A percentile compares a stretch with the other conserved stretches of the same genome.
Evolutionary conservation across 64 coral and sea anemone genomes (phyloP).

Genomic region (Platygyra sinensis): DNA sequence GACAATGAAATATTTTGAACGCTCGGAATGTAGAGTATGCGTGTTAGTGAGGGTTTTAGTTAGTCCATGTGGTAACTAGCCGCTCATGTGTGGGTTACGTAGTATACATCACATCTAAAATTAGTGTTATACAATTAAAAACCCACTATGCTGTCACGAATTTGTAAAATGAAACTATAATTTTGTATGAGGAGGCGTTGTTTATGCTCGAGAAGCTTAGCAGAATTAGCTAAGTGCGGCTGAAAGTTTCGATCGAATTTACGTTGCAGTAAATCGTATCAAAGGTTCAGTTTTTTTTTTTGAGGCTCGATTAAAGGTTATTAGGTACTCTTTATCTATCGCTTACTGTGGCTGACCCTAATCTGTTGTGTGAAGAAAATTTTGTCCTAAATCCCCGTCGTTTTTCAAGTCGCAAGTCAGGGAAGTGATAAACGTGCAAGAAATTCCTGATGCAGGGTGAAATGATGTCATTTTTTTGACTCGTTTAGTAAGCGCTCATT

Average conservation of each 20-base stretch:
- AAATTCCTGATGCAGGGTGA: not conserved
- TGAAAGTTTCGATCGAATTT: not conserved
- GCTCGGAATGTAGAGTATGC: slow-evolving; percentile 19
- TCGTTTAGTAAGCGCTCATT: not conserved
- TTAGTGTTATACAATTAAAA: not conserved
- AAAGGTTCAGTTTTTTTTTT: not conserved
- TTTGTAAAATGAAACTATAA: not conserved
- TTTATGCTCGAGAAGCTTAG: not conserved
- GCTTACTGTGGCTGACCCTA: not conserved
- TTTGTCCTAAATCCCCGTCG: not conserved
- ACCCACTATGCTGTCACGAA: not conserved
- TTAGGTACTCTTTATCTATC: not conserved
- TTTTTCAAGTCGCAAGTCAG: not conserved
- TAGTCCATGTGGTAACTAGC: not conserved
- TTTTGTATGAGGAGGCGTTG: not conserved
- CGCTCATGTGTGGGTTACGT: not conserved
- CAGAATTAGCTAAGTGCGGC: not conserved
- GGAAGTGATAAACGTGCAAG: not conserved
- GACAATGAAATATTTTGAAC: slow-evolving; percentile 54
- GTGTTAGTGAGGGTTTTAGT: not conserved
- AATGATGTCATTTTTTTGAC: no score
- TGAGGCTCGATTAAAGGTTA: not conserved
- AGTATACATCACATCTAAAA: slow-evolving; percentile 20
- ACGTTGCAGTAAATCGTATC: not conserved
- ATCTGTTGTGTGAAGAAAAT: not conserved